Conservation (phyloP, 2,113 vertebrate genomes). For the Spea multiplicata region DNA sequence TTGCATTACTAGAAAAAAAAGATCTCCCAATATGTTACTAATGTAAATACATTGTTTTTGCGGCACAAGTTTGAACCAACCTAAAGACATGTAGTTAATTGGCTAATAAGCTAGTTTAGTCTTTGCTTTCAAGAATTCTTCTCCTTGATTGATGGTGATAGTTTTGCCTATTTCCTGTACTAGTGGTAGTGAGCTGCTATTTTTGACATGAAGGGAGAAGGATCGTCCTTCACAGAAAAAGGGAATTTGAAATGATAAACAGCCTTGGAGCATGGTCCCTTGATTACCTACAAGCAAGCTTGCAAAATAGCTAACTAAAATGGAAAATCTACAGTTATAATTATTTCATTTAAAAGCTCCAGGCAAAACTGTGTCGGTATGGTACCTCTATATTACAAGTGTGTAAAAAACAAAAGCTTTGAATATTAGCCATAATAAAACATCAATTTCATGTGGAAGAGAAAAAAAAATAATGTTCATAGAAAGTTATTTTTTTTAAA, state of each 20-base stretch:
- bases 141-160: background rate
- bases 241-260: background rate
- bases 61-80: background rate
- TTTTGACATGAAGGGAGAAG: background rate
- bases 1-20: background rate
- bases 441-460: background rate
- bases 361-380: background rate
- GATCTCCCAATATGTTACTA: background rate
- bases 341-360: background rate
- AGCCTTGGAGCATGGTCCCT: background rate
- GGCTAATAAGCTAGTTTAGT: background rate
- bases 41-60: background rate
- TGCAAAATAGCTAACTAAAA: background rate
- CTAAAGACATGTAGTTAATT: background rate
- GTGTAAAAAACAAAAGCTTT: background rate
- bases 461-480: background rate
- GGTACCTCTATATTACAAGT: background rate
- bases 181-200: background rate
- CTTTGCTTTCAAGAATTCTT: background rate
- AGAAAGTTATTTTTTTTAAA: background rate
- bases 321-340: background rate
- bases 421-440: background rate
- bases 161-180: background rate
- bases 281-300: background rate
- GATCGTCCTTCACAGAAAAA: background rate